Percentiles rank a stretch among this genome's conserved stretches.
Evolutionary conservation across 2,113 vertebrate species (phyloP).

Genomic region (Colossoma macropomum): DNA sequence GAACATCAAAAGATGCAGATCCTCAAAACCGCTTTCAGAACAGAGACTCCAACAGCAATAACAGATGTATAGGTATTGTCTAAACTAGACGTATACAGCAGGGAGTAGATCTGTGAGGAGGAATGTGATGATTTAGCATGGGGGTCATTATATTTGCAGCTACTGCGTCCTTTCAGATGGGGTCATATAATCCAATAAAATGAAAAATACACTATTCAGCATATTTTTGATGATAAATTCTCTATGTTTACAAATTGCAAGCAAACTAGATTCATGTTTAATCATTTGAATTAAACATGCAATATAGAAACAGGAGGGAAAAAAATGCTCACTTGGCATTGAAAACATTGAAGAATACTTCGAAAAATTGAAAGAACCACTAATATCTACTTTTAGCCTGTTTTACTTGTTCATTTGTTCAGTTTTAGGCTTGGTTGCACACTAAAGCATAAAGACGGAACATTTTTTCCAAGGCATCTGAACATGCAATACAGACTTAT

Average conservation of each 20-base stretch:
- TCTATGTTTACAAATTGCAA: not conserved
- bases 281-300: not conserved
- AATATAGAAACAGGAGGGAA: too few relatives aligned
- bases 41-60: not conserved
- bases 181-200: not conserved
- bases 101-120: slow-evolving; percentile 2
- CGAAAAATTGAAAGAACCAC: not conserved
- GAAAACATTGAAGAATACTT: not conserved
- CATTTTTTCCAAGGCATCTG: too few relatives aligned
- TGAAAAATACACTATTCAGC: not conserved
- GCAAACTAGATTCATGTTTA: not conserved
- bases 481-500: too few relatives aligned
- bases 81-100: slow-evolving; percentile 41
- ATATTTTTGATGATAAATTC: not conserved
- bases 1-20: slow-evolving; percentile 67
- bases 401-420: not conserved
- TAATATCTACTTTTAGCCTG: not conserved
- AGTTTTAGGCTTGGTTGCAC: not conserved
- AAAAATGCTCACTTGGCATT: too few relatives aligned
- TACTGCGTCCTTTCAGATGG: not conserved
- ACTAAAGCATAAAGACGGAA: too few relatives aligned
- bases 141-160: not conserved
- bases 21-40: slow-evolving; percentile 51
- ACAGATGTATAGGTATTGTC: slow-evolving; percentile 15
- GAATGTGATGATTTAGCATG: slow-evolving; percentile 1